A percentile compares a stretch with the other conserved stretches of the same genome.
Evolutionary conservation across 2,797 vertebrate species (phyloP).

Genomic region (Premnoplex brunnescens): DNA sequence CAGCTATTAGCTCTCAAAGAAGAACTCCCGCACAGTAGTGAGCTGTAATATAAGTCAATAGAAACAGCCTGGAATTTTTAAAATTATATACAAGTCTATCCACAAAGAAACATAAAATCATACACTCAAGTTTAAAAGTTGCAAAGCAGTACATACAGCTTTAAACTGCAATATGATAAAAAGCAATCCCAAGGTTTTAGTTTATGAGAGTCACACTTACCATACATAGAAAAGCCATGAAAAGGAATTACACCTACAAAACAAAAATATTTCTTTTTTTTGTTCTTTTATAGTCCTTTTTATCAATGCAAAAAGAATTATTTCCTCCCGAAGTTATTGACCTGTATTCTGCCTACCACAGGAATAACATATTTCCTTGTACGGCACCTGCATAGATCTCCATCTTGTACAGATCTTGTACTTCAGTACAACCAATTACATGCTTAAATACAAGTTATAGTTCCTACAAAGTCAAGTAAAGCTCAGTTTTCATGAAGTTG

Average conservation of each 20-base stretch:
- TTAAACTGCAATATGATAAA: neutral
- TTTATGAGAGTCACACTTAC: conserved; percentile 80
- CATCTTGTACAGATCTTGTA: neutral
- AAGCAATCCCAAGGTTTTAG: neutral
- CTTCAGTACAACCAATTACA: neutral
- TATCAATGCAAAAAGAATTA: neutral
- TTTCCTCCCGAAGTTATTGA: neutral
- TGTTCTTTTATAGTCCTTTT: neutral
- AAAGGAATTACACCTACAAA: conserved; percentile 94
- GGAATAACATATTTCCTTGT: neutral
- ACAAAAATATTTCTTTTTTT: neutral
- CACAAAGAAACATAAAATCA: neutral
- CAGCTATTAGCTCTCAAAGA: neutral
- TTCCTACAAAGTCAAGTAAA: neutral
- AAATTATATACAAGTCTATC: neutral
- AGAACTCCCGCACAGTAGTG: neutral
- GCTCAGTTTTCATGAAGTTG: neutral
- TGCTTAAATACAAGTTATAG: neutral
- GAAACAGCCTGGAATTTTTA: neutral
- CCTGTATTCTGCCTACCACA: neutral
- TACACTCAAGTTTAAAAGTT: neutral
- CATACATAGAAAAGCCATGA: conserved; percentile 99
- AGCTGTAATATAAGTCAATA: neutral
- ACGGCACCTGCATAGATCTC: neutral
- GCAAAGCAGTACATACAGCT: neutral